Evolutionary conservation across 2,797 vertebrate genomes (phyloP).

Genomic region (Parauchenoglanis punctatus): DNA sequence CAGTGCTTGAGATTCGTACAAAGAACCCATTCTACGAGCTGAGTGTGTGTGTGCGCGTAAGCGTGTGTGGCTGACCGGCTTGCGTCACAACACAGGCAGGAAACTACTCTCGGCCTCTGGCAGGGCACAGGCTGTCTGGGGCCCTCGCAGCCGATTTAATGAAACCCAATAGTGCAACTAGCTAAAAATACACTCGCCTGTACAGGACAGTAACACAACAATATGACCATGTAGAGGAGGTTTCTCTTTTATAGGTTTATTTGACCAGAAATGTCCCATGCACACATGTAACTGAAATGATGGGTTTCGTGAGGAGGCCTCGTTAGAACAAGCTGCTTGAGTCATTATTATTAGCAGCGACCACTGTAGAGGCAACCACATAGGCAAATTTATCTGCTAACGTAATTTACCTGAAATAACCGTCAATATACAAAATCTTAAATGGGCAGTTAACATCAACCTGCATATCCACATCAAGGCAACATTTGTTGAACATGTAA

Average conservation of each 20-base stretch:
- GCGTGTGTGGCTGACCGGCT: conserved; percentile 57
- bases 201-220: conserved; percentile 62
- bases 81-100: conserved; percentile 75
- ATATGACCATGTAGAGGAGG: conserved; percentile 14
- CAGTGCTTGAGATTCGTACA: conserved; percentile 58
- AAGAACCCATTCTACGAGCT: conserved; percentile 61
- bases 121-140: conserved; percentile 56
- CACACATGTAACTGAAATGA: neutral
- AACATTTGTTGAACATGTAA: neutral
- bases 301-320: neutral
- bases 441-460: neutral
- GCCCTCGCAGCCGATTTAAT: conserved; percentile 63
- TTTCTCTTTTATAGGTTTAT: conserved; percentile 21
- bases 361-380: neutral
- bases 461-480: neutral
- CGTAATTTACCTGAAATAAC: neutral
- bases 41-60: conserved; percentile 40
- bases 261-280: conserved; percentile 27
- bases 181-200: conserved; percentile 77
- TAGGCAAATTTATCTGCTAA: conserved; percentile 31
- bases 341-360: conserved; percentile 7
- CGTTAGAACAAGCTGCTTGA: neutral
- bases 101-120: conserved; percentile 67
- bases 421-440: neutral
- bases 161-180: conserved; percentile 69